phyloP scores from a whole-genome alignment of 2,888 invertebrate species.

The Eurytoma adleriae region DNA sequence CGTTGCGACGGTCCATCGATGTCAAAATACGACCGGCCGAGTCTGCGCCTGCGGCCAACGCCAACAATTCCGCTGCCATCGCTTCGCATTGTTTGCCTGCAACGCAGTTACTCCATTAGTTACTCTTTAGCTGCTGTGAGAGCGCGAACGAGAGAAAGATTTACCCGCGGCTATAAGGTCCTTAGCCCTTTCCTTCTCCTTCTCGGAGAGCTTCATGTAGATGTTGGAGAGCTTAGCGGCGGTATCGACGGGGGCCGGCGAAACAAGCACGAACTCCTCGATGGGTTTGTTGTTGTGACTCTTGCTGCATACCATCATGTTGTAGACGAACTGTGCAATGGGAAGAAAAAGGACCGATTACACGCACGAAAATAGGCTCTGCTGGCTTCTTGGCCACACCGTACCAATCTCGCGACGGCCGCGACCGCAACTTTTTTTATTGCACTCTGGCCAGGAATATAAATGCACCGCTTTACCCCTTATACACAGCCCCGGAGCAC shows the following conservation, averaged over 20 bases:
- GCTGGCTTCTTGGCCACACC: background rate
- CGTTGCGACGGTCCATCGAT: constrained; percentile 94
- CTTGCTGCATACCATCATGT: constrained; percentile 98
- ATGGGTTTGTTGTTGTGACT: constrained; percentile 97
- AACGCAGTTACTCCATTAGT: background rate
- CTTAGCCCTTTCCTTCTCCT: constrained; percentile 98
- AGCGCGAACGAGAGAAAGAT: background rate
- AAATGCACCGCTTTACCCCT: background rate
- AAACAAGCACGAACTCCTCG: constrained; percentile 98
- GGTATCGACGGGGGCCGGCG: constrained; percentile 99
- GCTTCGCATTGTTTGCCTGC: constrained; percentile 91
- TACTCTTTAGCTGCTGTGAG: background rate
- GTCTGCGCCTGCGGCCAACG: constrained; percentile 94
- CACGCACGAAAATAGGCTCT: background rate
- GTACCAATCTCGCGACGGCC: background rate
- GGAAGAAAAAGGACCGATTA: constrained; percentile 37
- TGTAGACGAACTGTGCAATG: constrained; percentile 89
- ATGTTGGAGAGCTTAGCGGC: constrained; percentile 98
- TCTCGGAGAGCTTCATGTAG: constrained; percentile 90
- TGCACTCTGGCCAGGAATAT: constrained; percentile 6
- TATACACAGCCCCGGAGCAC: background rate
- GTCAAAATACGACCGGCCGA: constrained; percentile 96
- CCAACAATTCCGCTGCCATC: constrained; percentile 97
- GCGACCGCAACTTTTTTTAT: constrained; percentile 9
- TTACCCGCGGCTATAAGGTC: constrained; percentile 94